Percentiles rank a stretch among this genome's conserved stretches.
Conservation (phyloP, 2,113 vertebrate species). For the Tauraco erythrolophus region DNA sequence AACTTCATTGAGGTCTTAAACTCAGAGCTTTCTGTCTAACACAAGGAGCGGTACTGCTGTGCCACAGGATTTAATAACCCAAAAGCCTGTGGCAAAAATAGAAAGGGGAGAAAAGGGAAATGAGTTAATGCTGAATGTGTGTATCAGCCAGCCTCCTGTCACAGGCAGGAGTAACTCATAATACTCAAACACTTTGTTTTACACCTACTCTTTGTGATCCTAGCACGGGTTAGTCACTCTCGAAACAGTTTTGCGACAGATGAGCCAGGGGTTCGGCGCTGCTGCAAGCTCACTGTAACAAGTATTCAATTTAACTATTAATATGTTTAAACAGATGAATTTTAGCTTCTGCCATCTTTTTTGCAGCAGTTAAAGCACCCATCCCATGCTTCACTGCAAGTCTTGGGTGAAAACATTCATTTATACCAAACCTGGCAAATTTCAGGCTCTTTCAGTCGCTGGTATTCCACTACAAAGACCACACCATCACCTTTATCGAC, state of each 20-base stretch:
- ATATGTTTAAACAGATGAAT: neutral
- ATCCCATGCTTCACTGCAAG: neutral
- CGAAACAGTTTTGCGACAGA: neutral
- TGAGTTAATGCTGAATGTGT: neutral
- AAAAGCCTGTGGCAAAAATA: slow-evolving; percentile 1
- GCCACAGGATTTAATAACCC: neutral
- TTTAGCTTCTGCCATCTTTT: neutral
- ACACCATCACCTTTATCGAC: neutral
- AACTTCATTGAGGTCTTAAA: neutral
- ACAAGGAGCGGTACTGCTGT: neutral
- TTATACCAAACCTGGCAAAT: neutral
- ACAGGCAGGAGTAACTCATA: neutral
- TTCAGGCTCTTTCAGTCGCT: neutral
- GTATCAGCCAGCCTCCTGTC: neutral
- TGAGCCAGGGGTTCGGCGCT: neutral
- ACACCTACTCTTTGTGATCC: neutral
- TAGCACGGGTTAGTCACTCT: neutral
- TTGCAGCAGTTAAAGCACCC: neutral
- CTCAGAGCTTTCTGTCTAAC: neutral
- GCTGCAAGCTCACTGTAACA: neutral
- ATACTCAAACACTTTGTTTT: neutral
- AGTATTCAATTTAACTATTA: neutral
- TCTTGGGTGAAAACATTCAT: neutral
- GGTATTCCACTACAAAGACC: neutral
- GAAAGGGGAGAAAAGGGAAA: neutral